A percentile compares a stretch with the other conserved stretches of the same genome.
phyloP scores from a whole-genome alignment of 2,797 vertebrate genomes.

The Channa striata region DNA sequence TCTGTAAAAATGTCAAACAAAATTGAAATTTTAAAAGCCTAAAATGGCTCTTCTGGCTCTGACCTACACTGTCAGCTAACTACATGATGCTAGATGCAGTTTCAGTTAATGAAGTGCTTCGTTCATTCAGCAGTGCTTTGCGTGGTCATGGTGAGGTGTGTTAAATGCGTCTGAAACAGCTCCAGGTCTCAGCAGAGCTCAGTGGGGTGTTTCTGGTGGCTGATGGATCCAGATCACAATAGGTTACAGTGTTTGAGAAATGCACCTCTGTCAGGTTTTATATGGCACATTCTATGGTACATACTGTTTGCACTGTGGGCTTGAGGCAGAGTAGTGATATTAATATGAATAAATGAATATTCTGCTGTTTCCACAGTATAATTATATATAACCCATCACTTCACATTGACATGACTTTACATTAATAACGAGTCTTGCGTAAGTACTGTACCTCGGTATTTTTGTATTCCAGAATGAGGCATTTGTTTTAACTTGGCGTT shows the following conservation, averaged over 20 bases:
- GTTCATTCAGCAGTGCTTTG: background rate
- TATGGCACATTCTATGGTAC: constrained; percentile 5
- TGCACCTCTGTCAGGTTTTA: background rate
- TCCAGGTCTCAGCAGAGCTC: constrained; percentile 1
- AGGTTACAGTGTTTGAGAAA: background rate
- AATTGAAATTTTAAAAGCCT: background rate
- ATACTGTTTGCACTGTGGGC: background rate
- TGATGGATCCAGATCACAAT: background rate
- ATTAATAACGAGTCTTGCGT: no score
- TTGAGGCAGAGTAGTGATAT: no score
- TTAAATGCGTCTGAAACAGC: background rate
- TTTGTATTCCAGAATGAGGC: no score
- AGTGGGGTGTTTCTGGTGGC: background rate
- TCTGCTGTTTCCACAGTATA: background rate
- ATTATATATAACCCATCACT: background rate
- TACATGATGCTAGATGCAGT: background rate
- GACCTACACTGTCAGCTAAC: background rate
- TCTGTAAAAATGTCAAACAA: background rate
- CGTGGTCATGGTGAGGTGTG: background rate
- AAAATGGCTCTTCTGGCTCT: background rate
- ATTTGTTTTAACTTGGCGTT: no score
- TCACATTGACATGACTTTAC: background rate
- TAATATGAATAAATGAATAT: background rate
- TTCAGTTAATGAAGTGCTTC: background rate
- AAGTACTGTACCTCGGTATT: no score